Base-by-base conservation (phyloP, 2,113 vertebrate genomes). In the Apteryx mantelli region DNA sequence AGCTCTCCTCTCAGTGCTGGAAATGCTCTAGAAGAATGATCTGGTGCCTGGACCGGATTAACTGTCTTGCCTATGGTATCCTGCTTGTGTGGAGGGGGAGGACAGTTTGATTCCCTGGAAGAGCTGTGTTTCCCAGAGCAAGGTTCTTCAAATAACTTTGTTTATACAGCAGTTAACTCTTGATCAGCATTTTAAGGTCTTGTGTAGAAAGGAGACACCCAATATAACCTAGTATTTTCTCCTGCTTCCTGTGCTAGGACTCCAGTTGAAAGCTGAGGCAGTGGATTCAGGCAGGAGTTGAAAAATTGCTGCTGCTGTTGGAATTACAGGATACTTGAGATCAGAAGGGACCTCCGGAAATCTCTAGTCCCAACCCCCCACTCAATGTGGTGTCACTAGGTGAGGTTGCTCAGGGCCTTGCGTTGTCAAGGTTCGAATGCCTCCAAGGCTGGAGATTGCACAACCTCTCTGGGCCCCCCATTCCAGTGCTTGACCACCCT, bases 331-430 rank as follows among this genome's bases (percentile, higher is more conserved):
- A 32, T 11, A 7, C 20, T 7, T 6, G 55, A 75, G 73, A 34
- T 32, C 40, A 52, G 71, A 40, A 58, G 46, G 36, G 42, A 22
- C 19, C 8, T 44, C 32, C 30, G 42, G 9, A 74, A 89, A 18
- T 25, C 24, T 52, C 21, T 52, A 22, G 26, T 65, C n/a, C 56
- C 6, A 2, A 13, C 2, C 4, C 8, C 18, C 25, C 3, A 1
- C 46, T 40, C 15, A 9, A 0, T 2, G 9, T 13, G n/a, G 44
- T 26, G 44, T 70, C 34, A 10, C 10, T 4, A 5, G 0, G 4
- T 28, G 34, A 38, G 34, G 30, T 34, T 80, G 18, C 7, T 58
- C 13, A 38, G 48, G 78, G 2, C 50, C 19, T 46, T 21, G 63
- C 25, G 42, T 36, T 86, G 60, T 38, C 52, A 58, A 38, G 71